These are phyloP conservation scores for Aquatica leii DNA, from an alignment of 2,888 invertebrate genomes.

Conservation along the genomic window DNA sequence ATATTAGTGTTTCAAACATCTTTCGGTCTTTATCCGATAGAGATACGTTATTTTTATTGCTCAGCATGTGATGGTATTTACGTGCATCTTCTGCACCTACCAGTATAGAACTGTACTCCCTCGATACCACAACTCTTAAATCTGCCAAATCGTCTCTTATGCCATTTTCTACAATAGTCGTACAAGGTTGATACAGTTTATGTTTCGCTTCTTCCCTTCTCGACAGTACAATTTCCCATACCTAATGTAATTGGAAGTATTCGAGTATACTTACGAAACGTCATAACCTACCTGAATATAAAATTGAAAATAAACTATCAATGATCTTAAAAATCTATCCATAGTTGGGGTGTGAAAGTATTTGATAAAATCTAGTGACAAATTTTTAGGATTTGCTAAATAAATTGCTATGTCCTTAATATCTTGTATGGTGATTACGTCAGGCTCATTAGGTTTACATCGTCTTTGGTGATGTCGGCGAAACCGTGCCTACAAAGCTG, in stretches of 20 bases:
- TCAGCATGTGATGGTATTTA: constrained; percentile 68
- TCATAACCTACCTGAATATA: constrained; percentile 68
- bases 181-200: constrained; percentile 65
- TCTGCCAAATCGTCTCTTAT: constrained; percentile 66
- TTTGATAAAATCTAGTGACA: constrained; percentile 68
- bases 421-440: constrained; percentile 69
- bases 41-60: constrained; percentile 65
- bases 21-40: constrained; percentile 71
- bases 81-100: constrained; percentile 65
- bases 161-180: constrained; percentile 61
- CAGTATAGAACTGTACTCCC: constrained; percentile 69
- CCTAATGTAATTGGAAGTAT: constrained; percentile 48
- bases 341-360: constrained; percentile 67
- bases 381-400: constrained; percentile 63
- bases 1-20: constrained; percentile 67
- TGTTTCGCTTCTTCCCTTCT: constrained; percentile 64
- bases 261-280: no score
- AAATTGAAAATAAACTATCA: constrained; percentile 70
- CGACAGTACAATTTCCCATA: constrained; percentile 65
- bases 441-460: constrained; percentile 63
- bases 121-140: constrained; percentile 67
- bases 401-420: constrained; percentile 69
- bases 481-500: constrained; percentile 64
- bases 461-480: constrained; percentile 68
- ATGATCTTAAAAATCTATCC: constrained; percentile 70